A percentile compares a stretch with the other conserved stretches of the same genome.
Evolutionary conservation across 2,113 vertebrate species (phyloP).

Genomic region (Geococcyx californianus): DNA sequence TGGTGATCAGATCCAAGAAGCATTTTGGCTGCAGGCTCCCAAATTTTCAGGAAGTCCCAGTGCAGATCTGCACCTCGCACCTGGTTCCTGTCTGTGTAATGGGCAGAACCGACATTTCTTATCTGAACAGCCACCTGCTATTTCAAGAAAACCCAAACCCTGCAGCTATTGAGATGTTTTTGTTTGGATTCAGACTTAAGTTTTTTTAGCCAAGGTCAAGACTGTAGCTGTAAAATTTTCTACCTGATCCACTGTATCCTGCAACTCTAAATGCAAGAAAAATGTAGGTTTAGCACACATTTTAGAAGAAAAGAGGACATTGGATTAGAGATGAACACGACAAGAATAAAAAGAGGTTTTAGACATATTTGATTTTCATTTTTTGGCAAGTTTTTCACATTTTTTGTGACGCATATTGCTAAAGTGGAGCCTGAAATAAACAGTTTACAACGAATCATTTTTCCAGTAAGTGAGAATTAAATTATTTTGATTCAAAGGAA

Average conservation of each 20-base stretch:
- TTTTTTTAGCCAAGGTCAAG: background rate
- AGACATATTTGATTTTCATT: background rate
- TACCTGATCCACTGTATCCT: background rate
- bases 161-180: background rate
- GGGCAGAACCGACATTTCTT: constrained; percentile 49
- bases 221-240: background rate
- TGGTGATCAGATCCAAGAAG: constrained; percentile 16
- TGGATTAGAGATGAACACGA: background rate
- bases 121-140: constrained; percentile 57
- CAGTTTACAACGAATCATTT: background rate
- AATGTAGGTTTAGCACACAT: background rate
- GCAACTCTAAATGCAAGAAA: background rate
- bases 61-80: constrained; percentile 54
- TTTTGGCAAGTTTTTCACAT: constrained; percentile 14
- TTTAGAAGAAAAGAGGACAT: background rate
- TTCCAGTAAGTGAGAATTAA: background rate
- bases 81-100: constrained; percentile 64
- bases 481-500: background rate
- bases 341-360: background rate
- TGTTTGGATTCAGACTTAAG: background rate
- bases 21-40: constrained; percentile 28
- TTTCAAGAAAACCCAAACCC: constrained; percentile 1
- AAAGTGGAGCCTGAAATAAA: background rate
- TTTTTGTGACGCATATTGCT: background rate
- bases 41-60: constrained; percentile 58